phyloP scores from a whole-genome alignment of 2,888 invertebrate genomes.

The Plagodis pulveraria region DNA sequence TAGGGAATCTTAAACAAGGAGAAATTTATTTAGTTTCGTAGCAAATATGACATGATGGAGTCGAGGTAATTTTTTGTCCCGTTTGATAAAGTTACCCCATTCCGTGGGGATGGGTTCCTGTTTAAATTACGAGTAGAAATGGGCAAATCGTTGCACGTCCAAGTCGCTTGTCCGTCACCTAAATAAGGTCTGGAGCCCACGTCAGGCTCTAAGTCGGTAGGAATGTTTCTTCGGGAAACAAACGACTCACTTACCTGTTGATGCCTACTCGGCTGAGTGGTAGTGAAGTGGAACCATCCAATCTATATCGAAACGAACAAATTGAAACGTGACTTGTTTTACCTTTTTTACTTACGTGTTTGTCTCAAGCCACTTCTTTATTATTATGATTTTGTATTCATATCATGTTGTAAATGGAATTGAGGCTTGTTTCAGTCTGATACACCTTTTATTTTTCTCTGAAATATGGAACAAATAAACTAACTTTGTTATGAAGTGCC shows the following conservation, averaged over 20 bases:
- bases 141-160: constrained; percentile 39
- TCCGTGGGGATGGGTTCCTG: constrained; percentile 13
- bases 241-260: constrained; percentile 80
- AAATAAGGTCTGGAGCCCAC: constrained; percentile 43
- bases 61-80: constrained; percentile 12
- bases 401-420: constrained; percentile 51
- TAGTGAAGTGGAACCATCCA: constrained; percentile 55
- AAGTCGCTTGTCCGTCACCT: constrained; percentile 46
- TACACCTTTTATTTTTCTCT: constrained; percentile 39
- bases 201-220: constrained; percentile 60
- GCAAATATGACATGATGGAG: constrained; percentile 7
- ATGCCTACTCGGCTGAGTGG: constrained; percentile 57
- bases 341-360: constrained; percentile 41
- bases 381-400: constrained; percentile 50
- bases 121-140: constrained; percentile 26
- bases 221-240: constrained; percentile 67
- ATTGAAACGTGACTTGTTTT: constrained; percentile 61
- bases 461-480: constrained; percentile 40
- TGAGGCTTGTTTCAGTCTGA: constrained; percentile 40
- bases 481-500: constrained; percentile 20
- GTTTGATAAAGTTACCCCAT: constrained; percentile 21
- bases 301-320: constrained; percentile 50
- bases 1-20: constrained; percentile 16
- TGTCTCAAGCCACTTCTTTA: constrained; percentile 60
- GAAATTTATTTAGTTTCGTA: constrained; percentile 13